Conservation (phyloP, 2,888 invertebrate species). For the Emmelina monodactyla region DNA sequence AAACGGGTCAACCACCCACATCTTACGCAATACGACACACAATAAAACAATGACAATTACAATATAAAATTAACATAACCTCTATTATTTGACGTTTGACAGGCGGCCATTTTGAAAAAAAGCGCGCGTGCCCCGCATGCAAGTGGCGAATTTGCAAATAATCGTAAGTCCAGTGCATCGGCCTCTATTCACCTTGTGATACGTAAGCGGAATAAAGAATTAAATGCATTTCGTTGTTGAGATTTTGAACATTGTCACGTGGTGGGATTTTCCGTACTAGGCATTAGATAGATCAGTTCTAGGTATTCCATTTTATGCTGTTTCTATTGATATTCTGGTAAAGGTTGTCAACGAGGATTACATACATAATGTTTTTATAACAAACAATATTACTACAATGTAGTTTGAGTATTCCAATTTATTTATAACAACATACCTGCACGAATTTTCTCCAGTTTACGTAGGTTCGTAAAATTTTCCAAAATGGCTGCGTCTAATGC, state of each 20-base stretch:
- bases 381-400: no score
- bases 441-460: no score
- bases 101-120: conserved; percentile 18
- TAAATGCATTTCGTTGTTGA: conserved; percentile 23
- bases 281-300: no score
- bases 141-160: conserved; percentile 43
- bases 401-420: no score
- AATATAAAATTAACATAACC: conserved; percentile 14
- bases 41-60: conserved; percentile 7
- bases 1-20: neutral
- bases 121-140: conserved; percentile 37
- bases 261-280: conserved; percentile 13
- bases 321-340: no score
- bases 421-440: no score
- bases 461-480: no score
- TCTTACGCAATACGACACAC: conserved; percentile 6
- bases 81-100: conserved; percentile 15
- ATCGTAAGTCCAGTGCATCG: conserved; percentile 43
- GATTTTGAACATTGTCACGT: conserved; percentile 20
- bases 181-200: conserved; percentile 49
- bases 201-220: conserved; percentile 37
- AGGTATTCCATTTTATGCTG: no score
- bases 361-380: no score
- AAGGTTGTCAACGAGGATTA: no score
- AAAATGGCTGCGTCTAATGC: no score